Evolutionary conservation across 2,888 invertebrate species (phyloP), one percentile per base, ranked within the genome.

Genomic region (Brachyptera putata): DNA sequence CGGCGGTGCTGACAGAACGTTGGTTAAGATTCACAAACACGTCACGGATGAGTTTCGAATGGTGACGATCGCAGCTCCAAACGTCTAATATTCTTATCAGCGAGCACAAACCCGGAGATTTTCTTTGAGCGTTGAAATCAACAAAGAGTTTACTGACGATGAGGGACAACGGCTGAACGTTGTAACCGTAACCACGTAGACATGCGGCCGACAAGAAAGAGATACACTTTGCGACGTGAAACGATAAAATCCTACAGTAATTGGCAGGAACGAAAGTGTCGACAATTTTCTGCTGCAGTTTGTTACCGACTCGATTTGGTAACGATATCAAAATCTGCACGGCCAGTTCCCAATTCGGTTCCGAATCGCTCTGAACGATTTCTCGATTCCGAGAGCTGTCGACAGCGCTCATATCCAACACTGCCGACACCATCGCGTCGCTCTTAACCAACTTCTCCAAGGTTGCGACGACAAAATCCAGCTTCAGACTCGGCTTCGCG

Each of bases 241-340:
- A 80, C 22, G 82, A 73, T 0, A 90, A 67, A 43, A 82, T 72
- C 57, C 79, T 81, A 0, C 82, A 76, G 70, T 81, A 89, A 21
- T 76, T 76, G 14, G 79, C 75, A 0, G 80, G 76, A 0, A 79
- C 73, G 69, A 87, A 89, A 16, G 79, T 75, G 61, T 78, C 76
- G 0, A 84, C 81, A 3, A 82, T 75, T 26, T 80, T 75, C 1
- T 75, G 76, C 63, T 82, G 74, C 25, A 84, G 67, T 66, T 78
- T 79, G 69, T 92, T 92, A 7, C 89, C 87, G 41, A 91, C 75
- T 65, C 85, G 76, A 67, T 78, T 83, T 0, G 91, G 90, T 56
- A 91, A 67, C 1, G 87, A 85, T 5, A 83, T 74, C 56, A 90
- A 67, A 49, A 82, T 67, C 69, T 86, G 86, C 0, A 86, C 76